Evolutionary conservation across 2,113 vertebrate genomes (phyloP).

Genomic region (Fregata magnificens): DNA sequence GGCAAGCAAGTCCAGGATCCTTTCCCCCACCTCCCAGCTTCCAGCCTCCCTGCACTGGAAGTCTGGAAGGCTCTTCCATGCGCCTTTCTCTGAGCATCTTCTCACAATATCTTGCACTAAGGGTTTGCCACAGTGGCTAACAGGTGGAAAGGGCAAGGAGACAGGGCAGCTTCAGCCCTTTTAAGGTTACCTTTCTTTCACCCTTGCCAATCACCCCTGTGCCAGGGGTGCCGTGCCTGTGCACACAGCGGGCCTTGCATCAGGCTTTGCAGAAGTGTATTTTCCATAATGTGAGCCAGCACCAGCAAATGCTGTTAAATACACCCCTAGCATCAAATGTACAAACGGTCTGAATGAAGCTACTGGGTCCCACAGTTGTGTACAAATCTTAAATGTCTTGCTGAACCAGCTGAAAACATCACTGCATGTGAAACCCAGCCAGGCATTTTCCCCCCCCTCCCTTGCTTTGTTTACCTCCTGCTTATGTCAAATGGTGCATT

Average conservation of each 20-base stretch:
- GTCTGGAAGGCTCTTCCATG: neutral
- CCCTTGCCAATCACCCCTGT: neutral
- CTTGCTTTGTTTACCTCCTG: neutral
- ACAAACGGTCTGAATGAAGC: neutral
- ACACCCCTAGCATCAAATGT: neutral
- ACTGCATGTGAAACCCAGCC: accelerated
- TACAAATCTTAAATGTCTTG: neutral
- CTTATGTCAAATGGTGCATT: neutral
- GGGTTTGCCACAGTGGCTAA: neutral
- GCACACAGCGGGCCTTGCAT: accelerated
- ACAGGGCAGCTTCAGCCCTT: neutral
- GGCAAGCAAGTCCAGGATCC: neutral
- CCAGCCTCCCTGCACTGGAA: neutral
- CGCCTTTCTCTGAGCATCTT: neutral
- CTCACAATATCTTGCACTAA: neutral
- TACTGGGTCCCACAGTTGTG: neutral
- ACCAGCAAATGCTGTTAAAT: neutral
- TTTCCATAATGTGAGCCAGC: neutral
- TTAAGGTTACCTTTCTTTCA: neutral
- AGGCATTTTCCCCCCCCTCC: accelerated
- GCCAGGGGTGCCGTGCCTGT: neutral
- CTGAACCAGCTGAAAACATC: neutral
- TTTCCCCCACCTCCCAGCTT: neutral
- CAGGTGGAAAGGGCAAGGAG: neutral
- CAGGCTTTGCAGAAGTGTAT: neutral